Conservation (phyloP, 2,113 vertebrate genomes). For the Alexandromys fortis region DNA sequence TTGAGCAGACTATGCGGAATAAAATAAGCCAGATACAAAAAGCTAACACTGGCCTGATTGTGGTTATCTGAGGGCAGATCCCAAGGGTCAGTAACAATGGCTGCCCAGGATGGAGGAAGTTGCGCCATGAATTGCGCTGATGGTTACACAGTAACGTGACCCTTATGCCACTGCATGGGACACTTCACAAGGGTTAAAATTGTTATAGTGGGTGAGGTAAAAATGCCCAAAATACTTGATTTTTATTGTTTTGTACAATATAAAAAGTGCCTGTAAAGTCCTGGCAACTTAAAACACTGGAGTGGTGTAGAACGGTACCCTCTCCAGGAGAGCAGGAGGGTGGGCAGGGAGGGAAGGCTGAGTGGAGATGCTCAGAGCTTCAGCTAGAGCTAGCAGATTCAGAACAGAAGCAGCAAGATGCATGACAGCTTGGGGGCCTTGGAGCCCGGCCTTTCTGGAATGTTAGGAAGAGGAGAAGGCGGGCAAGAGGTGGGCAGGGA, state of each 20-base stretch:
- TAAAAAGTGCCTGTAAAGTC: neutral
- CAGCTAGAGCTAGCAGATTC: too few relatives aligned
- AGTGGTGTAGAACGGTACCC: neutral
- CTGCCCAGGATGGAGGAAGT: neutral
- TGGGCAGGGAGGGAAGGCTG: rapidly evolving
- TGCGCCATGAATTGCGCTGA: neutral
- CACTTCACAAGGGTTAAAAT: neutral
- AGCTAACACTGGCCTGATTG: neutral
- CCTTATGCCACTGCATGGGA: too few relatives aligned
- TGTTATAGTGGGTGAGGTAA: neutral
- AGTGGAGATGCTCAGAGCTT: neutral
- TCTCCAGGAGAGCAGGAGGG: neutral
- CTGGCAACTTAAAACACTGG: too few relatives aligned
- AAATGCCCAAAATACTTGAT: neutral
- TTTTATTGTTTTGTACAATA: neutral
- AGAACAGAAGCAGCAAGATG: neutral
- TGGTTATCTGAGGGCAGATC: neutral
- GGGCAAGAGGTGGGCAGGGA: neutral
- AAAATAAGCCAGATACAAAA: neutral
- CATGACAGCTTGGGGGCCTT: neutral
- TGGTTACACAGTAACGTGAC: neutral
- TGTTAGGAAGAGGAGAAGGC: neutral
- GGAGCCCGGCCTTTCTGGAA: neutral
- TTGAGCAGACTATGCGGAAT: neutral
- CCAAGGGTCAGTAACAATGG: neutral